These are phyloP conservation scores for Platysteira castanea DNA, from an alignment of 2,113 vertebrate species.

Conservation along the genomic window DNA sequence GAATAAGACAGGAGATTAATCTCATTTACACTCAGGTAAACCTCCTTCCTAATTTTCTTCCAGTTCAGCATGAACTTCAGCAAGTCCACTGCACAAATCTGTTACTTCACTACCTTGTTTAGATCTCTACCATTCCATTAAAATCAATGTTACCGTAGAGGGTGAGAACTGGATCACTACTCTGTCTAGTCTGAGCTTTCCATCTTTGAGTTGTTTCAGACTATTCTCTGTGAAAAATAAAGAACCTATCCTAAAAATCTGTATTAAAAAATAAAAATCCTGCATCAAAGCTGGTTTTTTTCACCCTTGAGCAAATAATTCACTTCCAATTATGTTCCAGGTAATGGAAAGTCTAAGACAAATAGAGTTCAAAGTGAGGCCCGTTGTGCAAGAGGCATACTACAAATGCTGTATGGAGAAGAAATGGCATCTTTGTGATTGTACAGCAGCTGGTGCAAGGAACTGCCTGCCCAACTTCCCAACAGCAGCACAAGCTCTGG, in stretches of 20 bases:
- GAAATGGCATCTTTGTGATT: neutral
- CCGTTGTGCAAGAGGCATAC: neutral
- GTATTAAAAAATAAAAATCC: neutral
- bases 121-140: neutral
- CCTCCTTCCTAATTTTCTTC: neutral
- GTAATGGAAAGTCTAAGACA: neutral
- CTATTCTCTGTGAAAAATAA: neutral
- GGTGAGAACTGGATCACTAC: neutral
- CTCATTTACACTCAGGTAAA: neutral
- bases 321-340: neutral
- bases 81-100: neutral
- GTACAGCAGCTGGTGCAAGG: neutral
- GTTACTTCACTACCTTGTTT: neutral
- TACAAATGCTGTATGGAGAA: neutral
- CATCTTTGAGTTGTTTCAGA: neutral
- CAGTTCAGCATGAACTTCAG: neutral
- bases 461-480: neutral
- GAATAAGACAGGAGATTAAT: neutral
- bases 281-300: neutral
- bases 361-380: neutral
- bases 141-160: neutral
- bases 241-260: neutral
- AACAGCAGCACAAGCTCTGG: neutral
- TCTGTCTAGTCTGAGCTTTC: neutral
- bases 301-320: constrained; percentile 2